These are phyloP conservation scores for Mamestra configurata DNA, from an alignment of 1,140 invertebrate species.

Conservation along the genomic window DNA sequence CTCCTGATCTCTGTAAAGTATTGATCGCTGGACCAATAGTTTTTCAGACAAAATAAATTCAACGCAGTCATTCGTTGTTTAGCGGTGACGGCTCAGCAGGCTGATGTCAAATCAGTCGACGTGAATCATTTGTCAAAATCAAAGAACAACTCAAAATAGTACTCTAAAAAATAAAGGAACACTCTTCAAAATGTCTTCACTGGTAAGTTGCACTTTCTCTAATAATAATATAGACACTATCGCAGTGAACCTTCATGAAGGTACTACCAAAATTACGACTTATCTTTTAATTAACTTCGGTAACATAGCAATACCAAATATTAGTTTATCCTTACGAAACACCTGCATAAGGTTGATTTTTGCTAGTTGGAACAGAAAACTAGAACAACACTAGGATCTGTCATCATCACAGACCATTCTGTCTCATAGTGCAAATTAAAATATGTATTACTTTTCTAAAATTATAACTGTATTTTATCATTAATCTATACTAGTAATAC, in stretches of 20 bases:
- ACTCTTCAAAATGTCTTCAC: conserved; percentile 77
- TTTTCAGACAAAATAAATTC: conserved; percentile 57
- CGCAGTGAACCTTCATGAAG: too few species aligned
- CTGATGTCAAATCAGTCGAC: conserved; percentile 78
- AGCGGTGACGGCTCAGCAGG: conserved; percentile 59
- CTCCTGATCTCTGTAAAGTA: conserved; percentile 24
- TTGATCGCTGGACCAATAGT: conserved; percentile 56
- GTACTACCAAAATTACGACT: background rate
- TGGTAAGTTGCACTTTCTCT: conserved; percentile 71
- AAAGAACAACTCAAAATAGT: conserved; percentile 58
- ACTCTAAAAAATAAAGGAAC: conserved; percentile 38
- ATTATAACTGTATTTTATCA: background rate
- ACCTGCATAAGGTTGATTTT: conserved; percentile 36
- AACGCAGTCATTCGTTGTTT: conserved; percentile 73
- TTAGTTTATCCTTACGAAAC: conserved; percentile 44
- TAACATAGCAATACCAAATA: background rate
- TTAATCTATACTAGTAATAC: background rate
- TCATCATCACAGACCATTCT: conserved; percentile 16
- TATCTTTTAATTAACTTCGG: background rate
- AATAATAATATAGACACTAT: background rate
- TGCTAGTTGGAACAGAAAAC: background rate
- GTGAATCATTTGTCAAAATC: conserved; percentile 83
- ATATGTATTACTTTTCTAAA: background rate
- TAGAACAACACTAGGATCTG: background rate
- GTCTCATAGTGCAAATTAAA: background rate